Evolutionary conservation across 1,140 invertebrate genomes (phyloP), one percentile per base, ranked within the genome.

Genomic region (Cryptotermes secundus): DNA sequence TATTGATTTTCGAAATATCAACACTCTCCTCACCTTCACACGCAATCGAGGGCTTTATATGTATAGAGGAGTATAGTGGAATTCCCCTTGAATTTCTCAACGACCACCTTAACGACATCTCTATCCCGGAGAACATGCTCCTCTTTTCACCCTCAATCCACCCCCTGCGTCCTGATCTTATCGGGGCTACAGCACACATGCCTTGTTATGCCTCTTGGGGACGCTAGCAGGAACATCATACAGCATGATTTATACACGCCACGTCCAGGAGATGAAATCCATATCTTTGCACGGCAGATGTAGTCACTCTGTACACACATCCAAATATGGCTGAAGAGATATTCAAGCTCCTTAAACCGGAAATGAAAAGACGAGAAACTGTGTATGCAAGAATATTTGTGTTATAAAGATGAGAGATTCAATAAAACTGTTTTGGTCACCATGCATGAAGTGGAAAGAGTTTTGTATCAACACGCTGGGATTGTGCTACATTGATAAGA

Each of bases 71-170:
- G n/a, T 7, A 1, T 72, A 16, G 26, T n/a, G 26, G 59, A 16
- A 72, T 10, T 72, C 59, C 9, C 45, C 59, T n/a, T n/a, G n/a
- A n/a, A n/a, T n/a, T 31, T 72, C 31, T 14, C 59, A 16, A 72
- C 59, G 59, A 72, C 59, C 26, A 72, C 59, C 59, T 72, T 72
- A 72, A 72, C 59, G 59, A 72, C 59, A 72, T 31, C 59, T 31
- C 26, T 72, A 72, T 72, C 26, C 59, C 59, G n/a, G 59, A 31
- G 31, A 72, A 72, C 59, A 26, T 72, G 59, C 26, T n/a, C 59
- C 59, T 31, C 26, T 72, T 72, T 72, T 72, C n/a, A 72, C 59
- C 26, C 59, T 72, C 59, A 72, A 72, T 72, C 59, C 59, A 72
- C 26, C 59, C 3, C 31, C 59, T 26, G 59, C n/a, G 6, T 72